Percentiles rank a stretch among this genome's conserved stretches.
Evolutionary conservation across 2,113 vertebrate genomes (phyloP).

Genomic region (Picathartes gymnocephalus): DNA sequence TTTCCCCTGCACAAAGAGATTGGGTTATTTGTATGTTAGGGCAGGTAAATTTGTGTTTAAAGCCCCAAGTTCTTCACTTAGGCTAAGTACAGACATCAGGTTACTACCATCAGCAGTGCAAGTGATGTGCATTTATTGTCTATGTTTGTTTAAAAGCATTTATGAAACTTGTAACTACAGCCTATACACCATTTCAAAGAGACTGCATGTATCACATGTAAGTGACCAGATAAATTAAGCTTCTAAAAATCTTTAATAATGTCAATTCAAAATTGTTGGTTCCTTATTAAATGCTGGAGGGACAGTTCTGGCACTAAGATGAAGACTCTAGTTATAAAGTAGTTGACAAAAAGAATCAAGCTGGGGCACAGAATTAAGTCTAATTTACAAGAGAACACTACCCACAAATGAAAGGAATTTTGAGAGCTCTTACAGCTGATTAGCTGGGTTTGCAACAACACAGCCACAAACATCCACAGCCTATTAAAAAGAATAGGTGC

Average conservation of each 20-base stretch:
- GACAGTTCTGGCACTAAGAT: not conserved
- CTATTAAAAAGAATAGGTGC: not conserved
- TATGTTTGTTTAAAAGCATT: not conserved
- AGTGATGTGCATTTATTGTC: not conserved
- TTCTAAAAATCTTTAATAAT: not conserved
- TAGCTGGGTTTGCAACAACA: not conserved
- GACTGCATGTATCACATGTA: not conserved
- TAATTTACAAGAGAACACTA: not conserved
- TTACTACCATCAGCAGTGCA: not conserved
- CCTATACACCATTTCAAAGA: not conserved
- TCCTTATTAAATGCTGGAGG: not conserved
- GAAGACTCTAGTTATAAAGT: not conserved
- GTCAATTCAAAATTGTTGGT: not conserved
- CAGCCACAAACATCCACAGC: not conserved
- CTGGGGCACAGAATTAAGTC: not conserved
- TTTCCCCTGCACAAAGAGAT: constrained; percentile 52
- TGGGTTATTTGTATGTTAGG: not conserved
- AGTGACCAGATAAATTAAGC: not conserved
- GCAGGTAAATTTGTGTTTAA: not conserved
- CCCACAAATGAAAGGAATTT: not conserved
- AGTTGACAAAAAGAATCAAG: not conserved
- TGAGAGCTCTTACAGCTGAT: not conserved
- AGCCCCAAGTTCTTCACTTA: not conserved
- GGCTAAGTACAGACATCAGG: not conserved
- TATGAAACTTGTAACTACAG: not conserved